Evolutionary conservation across 2,797 vertebrate genomes (phyloP).

Genomic region (Urophycis tenuis): DNA sequence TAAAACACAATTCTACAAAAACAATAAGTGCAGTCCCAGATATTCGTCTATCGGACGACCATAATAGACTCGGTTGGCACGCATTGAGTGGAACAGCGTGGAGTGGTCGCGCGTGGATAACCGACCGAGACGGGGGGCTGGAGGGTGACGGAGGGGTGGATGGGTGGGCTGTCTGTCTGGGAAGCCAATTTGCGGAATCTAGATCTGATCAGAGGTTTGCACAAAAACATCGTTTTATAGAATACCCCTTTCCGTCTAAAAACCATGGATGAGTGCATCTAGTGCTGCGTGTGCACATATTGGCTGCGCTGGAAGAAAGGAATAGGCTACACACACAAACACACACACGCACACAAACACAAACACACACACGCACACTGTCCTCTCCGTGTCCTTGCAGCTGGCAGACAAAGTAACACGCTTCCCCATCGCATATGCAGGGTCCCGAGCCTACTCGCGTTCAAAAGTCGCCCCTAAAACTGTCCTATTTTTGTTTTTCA

Average conservation of each 20-base stretch:
- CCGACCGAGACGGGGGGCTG: conserved; percentile 15
- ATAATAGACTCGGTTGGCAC: neutral
- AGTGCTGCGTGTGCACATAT: neutral
- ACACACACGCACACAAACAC: neutral
- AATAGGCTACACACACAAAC: neutral
- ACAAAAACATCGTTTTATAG: conserved; percentile 26
- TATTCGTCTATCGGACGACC: neutral
- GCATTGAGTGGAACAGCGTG: conserved; percentile 5
- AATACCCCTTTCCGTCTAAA: neutral
- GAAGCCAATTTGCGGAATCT: conserved; percentile 53
- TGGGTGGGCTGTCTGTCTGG: conserved; percentile 36
- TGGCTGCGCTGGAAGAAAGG: neutral
- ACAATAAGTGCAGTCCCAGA: neutral
- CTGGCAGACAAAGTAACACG: conserved; percentile 42
- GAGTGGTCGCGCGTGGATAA: conserved; percentile 10
- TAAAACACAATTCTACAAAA: neutral
- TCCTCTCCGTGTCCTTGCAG: conserved; percentile 56
- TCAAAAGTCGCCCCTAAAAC: conserved; percentile 6
- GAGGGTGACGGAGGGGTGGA: conserved; percentile 7
- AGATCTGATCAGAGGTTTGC: conserved; percentile 31
- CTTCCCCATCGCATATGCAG: conserved; percentile 22
- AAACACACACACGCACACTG: conserved; percentile 33
- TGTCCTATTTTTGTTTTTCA: neutral
- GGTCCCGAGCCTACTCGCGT: conserved; percentile 25
- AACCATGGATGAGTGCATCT: conserved; percentile 1